These are phyloP conservation scores for Drosophila antonietae DNA, from an alignment of 2,888 invertebrate species.

Conservation along the genomic window DNA sequence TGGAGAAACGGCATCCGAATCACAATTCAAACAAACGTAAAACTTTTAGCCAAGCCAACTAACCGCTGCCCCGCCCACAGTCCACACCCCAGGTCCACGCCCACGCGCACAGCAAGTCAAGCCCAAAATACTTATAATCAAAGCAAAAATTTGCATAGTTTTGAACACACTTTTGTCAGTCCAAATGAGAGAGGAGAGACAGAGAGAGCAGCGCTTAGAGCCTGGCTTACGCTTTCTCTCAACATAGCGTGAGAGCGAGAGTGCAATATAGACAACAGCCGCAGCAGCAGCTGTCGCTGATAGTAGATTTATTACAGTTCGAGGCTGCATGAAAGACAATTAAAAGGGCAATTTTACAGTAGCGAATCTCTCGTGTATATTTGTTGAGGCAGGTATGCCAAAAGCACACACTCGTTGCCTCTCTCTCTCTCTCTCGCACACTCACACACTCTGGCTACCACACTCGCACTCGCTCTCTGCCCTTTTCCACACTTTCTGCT, in stretches of 20 bases:
- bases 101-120: not conserved
- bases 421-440: not conserved
- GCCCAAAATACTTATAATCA: slow-evolving; percentile 47
- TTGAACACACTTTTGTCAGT: slow-evolving; percentile 42
- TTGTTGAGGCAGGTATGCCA: slow-evolving; percentile 27
- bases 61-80: not conserved
- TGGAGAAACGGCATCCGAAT: not conserved
- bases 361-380: slow-evolving; percentile 31
- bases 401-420: slow-evolving; percentile 8
- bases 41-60: slow-evolving; percentile 7
- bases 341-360: slow-evolving; percentile 50
- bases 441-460: no score
- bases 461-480: not conserved
- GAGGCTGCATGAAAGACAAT: slow-evolving; percentile 59
- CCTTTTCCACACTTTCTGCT: not conserved
- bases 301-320: slow-evolving; percentile 65
- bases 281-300: slow-evolving; percentile 39
- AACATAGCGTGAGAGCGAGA: not conserved
- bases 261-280: not conserved
- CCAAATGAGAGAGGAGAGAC: slow-evolving; percentile 20
- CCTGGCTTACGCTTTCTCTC: not conserved
- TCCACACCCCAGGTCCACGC: not conserved
- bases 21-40: slow-evolving; percentile 11
- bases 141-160: slow-evolving; percentile 71
- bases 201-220: not conserved